These are phyloP conservation scores for Sus cebifrons DNA, from an alignment of 2,797 vertebrate genomes.

Conservation along the genomic window DNA sequence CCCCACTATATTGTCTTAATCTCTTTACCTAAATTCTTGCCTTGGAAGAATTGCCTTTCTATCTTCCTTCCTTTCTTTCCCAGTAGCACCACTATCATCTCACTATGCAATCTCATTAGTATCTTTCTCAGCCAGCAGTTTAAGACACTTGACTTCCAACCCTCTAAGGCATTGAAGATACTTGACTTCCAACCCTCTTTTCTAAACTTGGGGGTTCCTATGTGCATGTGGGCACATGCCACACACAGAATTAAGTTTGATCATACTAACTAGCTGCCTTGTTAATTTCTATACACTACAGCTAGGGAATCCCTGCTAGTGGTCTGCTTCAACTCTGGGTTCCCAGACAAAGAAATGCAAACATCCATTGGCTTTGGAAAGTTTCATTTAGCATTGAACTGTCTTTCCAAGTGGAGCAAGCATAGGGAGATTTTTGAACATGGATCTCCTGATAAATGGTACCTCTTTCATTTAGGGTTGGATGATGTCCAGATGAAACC, in stretches of 20 bases:
- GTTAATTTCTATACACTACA: background rate
- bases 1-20: background rate
- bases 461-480: constrained; percentile 1
- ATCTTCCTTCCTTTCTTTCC: background rate
- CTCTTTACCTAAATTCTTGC: background rate
- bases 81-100: background rate
- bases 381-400: constrained; percentile 25
- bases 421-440: background rate
- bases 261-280: background rate
- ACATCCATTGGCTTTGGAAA: background rate
- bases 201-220: background rate
- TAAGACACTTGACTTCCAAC: constrained; percentile 20
- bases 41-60: background rate
- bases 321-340: background rate
- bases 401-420: constrained; percentile 24
- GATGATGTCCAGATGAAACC: constrained; percentile 6
- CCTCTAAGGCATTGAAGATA: background rate
- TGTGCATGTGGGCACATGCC: background rate
- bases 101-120: background rate
- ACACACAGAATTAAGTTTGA: background rate
- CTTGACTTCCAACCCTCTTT: background rate
- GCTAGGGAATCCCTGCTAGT: background rate
- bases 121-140: background rate
- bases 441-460: background rate
- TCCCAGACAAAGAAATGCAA: constrained; percentile 28